A percentile compares a stretch with the other conserved stretches of the same genome.
Conservation (phyloP, 2,888 invertebrate genomes). For the Trissoscelio sp. region DNA sequence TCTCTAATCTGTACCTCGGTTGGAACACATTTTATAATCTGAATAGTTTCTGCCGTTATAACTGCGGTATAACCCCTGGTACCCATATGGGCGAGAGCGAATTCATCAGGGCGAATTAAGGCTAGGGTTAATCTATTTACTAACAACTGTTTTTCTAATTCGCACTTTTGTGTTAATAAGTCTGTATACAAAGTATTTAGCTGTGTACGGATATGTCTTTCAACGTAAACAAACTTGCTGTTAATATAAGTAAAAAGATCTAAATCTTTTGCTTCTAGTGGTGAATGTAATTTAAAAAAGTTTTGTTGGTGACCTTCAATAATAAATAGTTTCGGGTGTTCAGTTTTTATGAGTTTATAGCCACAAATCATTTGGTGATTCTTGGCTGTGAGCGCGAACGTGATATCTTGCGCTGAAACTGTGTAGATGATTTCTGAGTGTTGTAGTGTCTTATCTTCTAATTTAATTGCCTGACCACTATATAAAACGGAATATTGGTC, state of each 20-base stretch:
- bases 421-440: neutral
- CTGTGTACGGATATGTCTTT: constrained; percentile 69
- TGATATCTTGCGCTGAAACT: neutral
- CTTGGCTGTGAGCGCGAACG: neutral
- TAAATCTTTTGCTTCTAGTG: constrained; percentile 6
- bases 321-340: no score
- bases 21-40: no score
- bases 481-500: no score
- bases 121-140: neutral
- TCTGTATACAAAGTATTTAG: constrained; percentile 67
- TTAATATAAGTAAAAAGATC: constrained; percentile 70
- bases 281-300: no score
- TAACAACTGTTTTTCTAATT: constrained; percentile 4
- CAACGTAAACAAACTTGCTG: constrained; percentile 73
- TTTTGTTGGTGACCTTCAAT: no score
- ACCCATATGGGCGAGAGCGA: no score
- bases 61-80: neutral
- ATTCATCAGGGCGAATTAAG: neutral
- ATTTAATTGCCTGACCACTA: no score
- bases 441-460: neutral
- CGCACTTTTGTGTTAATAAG: constrained; percentile 70
- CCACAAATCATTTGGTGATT: neutral
- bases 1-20: constrained; percentile 61
- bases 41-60: constrained; percentile 47
- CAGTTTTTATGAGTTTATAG: neutral